phyloP scores from a whole-genome alignment of 1,140 invertebrate species.

The Drosophila busckii region DNA sequence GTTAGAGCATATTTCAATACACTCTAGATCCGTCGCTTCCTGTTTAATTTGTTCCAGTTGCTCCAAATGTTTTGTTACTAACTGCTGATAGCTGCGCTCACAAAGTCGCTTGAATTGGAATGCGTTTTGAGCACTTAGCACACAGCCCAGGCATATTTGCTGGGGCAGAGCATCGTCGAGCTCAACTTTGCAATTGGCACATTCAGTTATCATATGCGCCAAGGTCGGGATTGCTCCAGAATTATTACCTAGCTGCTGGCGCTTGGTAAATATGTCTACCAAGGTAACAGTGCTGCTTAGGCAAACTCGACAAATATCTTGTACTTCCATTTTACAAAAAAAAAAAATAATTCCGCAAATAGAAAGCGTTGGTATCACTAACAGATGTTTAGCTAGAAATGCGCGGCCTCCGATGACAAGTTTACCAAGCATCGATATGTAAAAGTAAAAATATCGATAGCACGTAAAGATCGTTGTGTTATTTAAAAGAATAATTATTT shows the following conservation, averaged over 20 bases:
- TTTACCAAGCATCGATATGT: neutral
- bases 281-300: conserved; percentile 1
- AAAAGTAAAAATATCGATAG: neutral
- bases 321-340: conserved; percentile 14
- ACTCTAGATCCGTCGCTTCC: neutral
- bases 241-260: neutral
- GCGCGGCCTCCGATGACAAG: neutral
- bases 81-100: conserved; percentile 3
- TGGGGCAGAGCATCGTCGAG: conserved; percentile 4
- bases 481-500: conserved; percentile 69
- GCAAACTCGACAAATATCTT: conserved; percentile 10
- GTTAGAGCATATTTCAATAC: too few species aligned
- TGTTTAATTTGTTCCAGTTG: neutral
- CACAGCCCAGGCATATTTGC: conserved; percentile 8
- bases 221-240: conserved; percentile 6
- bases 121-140: conserved; percentile 12
- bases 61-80: neutral
- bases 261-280: conserved; percentile 6
- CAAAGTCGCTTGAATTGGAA: conserved; percentile 11
- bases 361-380: neutral
- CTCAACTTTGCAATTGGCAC: conserved; percentile 6
- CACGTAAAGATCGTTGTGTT: neutral
- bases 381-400: neutral
- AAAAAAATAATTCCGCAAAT: too few species aligned
- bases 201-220: conserved; percentile 17